Percentiles rank a stretch among this genome's conserved stretches.
phyloP scores from a whole-genome alignment of 64 coral and sea anemone genomes.

The Catalaphyllia jardinei region DNA sequence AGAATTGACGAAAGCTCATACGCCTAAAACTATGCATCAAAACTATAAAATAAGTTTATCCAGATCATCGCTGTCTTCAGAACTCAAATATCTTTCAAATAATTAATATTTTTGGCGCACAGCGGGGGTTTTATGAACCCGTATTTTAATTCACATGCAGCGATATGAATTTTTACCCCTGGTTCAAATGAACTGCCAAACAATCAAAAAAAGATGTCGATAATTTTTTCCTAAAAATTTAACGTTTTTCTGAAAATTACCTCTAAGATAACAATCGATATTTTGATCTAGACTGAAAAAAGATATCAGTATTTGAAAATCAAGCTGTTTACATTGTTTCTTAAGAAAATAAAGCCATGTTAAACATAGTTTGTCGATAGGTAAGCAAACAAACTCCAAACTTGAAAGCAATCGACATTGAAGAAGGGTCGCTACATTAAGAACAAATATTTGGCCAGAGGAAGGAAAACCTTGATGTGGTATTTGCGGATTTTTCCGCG shows the following conservation, averaged over 20 bases:
- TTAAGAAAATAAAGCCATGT: conserved; percentile 39
- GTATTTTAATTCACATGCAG: conserved; percentile 3
- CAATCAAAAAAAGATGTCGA: neutral
- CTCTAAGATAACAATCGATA: neutral
- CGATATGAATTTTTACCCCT: neutral
- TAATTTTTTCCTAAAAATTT: conserved; percentile 13
- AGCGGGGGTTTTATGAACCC: conserved; percentile 26
- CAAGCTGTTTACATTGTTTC: conserved; percentile 40
- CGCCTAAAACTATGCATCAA: neutral
- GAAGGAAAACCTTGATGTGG: conserved; percentile 1
- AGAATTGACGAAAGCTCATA: conserved; percentile 18
- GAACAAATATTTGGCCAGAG: conserved; percentile 28
- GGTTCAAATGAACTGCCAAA: neutral
- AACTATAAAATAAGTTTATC: neutral
- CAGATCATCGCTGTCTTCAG: conserved; percentile 24
- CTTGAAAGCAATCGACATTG: conserved; percentile 28
- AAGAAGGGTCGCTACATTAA: neutral
- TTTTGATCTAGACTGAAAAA: neutral
- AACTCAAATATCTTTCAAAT: conserved; percentile 31
- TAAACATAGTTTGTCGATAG: conserved; percentile 27
- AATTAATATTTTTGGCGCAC: conserved; percentile 39
- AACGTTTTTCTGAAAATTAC: neutral
- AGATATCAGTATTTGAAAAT: conserved; percentile 19
- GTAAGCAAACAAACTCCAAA: conserved; percentile 54
- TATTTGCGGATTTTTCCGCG: conserved; percentile 19